These are phyloP conservation scores for Pollimyrus isidori DNA, from an alignment of 2,113 vertebrate species.

Conservation along the genomic window DNA sequence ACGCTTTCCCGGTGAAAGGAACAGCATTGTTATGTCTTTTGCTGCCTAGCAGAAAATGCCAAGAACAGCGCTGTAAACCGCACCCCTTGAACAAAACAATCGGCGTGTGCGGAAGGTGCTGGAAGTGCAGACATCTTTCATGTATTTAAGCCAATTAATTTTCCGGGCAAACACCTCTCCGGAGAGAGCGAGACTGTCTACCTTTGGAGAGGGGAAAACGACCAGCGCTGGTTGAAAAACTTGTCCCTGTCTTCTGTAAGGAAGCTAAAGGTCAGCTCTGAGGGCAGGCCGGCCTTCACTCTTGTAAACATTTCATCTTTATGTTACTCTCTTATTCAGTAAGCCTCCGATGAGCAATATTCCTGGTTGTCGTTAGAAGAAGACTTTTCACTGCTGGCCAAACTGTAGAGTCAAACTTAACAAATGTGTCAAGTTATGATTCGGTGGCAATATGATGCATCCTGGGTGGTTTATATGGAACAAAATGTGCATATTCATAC, in stretches of 20 bases:
- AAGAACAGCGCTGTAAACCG: conserved; percentile 57
- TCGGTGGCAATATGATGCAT: background rate
- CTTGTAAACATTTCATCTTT: conserved; percentile 2
- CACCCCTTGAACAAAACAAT: conserved; percentile 44
- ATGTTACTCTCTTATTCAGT: background rate
- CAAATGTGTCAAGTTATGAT: background rate
- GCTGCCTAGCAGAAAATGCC: conserved; percentile 43
- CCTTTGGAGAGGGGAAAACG: background rate
- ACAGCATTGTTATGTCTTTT: conserved; percentile 50
- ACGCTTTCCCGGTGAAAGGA: conserved; percentile 41
- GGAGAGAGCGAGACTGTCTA: background rate
- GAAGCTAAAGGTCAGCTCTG: background rate
- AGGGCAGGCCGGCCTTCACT: background rate
- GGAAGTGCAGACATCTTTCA: conserved; percentile 43
- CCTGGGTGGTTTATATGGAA: background rate
- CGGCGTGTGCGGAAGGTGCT: conserved; percentile 40
- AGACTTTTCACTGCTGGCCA: background rate
- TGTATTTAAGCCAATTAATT: conserved; percentile 13
- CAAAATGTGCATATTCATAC: background rate
- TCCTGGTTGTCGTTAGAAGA: background rate
- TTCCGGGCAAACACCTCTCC: background rate
- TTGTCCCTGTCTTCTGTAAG: background rate
- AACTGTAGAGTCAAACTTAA: background rate
- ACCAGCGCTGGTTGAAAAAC: background rate
- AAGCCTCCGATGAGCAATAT: background rate